Evolutionary conservation across 2,888 invertebrate genomes (phyloP), one percentile per base, ranked within the genome.

Genomic region (Pseudanteris insignis): DNA sequence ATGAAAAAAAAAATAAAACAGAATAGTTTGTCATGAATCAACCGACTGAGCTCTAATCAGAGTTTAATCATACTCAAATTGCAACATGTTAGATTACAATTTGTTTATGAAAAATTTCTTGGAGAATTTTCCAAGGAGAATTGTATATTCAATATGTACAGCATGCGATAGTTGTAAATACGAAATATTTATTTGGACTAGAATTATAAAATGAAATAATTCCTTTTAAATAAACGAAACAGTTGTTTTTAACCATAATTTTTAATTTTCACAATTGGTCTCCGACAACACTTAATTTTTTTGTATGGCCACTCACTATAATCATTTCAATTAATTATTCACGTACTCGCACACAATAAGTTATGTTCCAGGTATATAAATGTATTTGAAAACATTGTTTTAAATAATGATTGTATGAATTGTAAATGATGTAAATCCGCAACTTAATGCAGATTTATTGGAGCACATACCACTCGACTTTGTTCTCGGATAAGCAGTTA

Each of bases 111-210:
- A 32, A 13, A 32, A 32, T 11, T 21, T 24, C 14, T 40, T 28
- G 26, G 28, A 18, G n/a, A 24, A 34, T 8, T 34, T n/a, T n/a
- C n/a, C n/a, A 21, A 32, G 30, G 28, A 28, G 9, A 13, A 26
- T 21, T 41, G 36, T 53, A 53, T 32, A 46, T 40, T 54, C 44
- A 9, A 32, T 38, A 38, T 54, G 54, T 54, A 54, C 40, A 54
- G 46, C 43, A 24, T 30, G 24, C n/a, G 7, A 43, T 34, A 43
- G 8, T 34, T 53, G 53, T 53, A 53, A 36, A 53, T 53, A 53
- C 15, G 10, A 38, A 21, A 40, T 46, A 40, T 54, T 54, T 54
- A 44, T 38, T 24, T 32, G 18, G 3, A 46, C 10, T 32, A 46
- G 40, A 13, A 21, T 33, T 38, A 25, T 33, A 54, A 38, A 18